Evolutionary conservation across 2,113 vertebrate genomes (phyloP), one percentile per base, ranked within the genome.

Genomic region (Etheostoma cragini): DNA sequence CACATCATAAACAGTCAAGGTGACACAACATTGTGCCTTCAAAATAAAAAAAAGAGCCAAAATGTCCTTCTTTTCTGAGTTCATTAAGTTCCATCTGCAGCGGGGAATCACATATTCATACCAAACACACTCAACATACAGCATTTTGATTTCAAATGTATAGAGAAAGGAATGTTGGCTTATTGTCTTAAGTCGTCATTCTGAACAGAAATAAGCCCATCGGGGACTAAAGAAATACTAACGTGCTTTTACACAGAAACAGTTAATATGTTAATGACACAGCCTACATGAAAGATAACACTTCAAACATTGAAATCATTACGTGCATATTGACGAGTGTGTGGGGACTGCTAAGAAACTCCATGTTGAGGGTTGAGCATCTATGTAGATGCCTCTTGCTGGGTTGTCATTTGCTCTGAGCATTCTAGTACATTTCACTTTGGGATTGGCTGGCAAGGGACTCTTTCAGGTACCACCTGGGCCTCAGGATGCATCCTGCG

Each of bases 261-360:
- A 1, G 30, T 72, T 80, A 72, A 67, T 76, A 78, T 78, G 74
- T 45, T 83, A 87, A 85, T 88, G n/a, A 64, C 1, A 78, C 80
- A 88, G 80, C 71, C 80, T 58, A 42, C 60, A 72, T 78, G 57
- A 62, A 66, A 74, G 38, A 79, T 80, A 76, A 57, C 56, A 68
- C n/a, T 62, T 68, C 67, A 62, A 71, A 70, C 72, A 46, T 35
- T 50, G 60, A 72, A 35, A 24, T 26, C 24, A 26, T 61, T 62
- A n/a, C 52, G 54, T 78, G 78, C 70, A 76, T 82, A 78, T 22
- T 80, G 57, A 81, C 74, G 80, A 65, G 57, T 2, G 16, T 7
- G 72, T 33, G 16, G 8, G 63, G 58, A 66, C 17, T 22, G 14
- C 26, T 42, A 17, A 61, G 8, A 50, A 26, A 71, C 53, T 38